Evolutionary conservation across 2,888 invertebrate species (phyloP), one percentile per base, ranked within the genome.

Genomic region (Thecocarcelia acutangulata): DNA sequence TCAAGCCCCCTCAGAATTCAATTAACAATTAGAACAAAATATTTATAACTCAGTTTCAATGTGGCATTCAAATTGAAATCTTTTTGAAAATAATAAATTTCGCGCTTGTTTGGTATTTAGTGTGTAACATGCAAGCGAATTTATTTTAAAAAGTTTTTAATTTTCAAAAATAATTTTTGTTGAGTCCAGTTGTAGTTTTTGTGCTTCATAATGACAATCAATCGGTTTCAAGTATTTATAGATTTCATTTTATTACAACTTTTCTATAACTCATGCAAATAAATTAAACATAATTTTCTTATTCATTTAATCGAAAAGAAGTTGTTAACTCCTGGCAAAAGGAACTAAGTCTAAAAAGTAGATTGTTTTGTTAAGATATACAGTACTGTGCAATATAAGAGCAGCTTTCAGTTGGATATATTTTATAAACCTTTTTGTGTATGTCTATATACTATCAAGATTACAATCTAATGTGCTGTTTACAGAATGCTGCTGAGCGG

Each of bases 101-200:
- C 15, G 5, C 11, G 28, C 2, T 9, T 2, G 42, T 50, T 19
- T 13, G 42, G 1, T 40, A 24, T 8, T 5, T 40, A 1, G 3
- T 63, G 3, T 63, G 42, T 11, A n/a, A 2, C 19, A 72, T 11
- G 40, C 11, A 15, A n/a, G 3, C 13, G 21, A 48, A 50, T 42
- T 28, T 61, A 8, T 12, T 48, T 77, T 56, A n/a, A n/a, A 42
- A 56, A 56, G 28, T 42, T 70, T 56, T 50, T 11, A 64, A 52
- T 58, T 78, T n/a, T 58, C 24, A 50, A 72, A 56, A 72, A 52
- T 72, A 72, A 72, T 78, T 78, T 78, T 78, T 78, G 64, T 58
- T 78, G 58, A 72, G 44, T 78, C 72, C 78, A 72, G 64, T 59
- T 78, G 70, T 66, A 72, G 63, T 58, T 64, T 33, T 68, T 50